phyloP scores from a whole-genome alignment of 2,888 invertebrate genomes.

The Cecidostiba fungosa region DNA sequence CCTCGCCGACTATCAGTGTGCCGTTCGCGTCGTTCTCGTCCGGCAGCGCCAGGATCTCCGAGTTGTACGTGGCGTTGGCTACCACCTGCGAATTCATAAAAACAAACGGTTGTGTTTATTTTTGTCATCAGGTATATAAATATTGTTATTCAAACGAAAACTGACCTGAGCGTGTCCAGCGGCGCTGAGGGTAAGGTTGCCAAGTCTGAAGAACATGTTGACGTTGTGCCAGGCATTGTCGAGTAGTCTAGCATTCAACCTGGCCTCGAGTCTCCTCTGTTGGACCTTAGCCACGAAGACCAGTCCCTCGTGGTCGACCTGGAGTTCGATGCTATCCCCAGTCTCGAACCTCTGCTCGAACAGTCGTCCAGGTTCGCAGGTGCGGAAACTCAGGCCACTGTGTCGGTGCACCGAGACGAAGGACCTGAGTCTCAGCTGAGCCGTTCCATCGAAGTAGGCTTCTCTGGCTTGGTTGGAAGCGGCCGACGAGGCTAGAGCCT shows the following conservation, averaged over 20 bases:
- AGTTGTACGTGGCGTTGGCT: constrained; percentile 90
- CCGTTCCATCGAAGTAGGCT: constrained; percentile 92
- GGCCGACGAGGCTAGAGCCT: constrained; percentile 18
- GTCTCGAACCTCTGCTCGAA: constrained; percentile 78
- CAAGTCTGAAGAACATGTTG: constrained; percentile 84
- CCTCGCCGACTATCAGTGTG: constrained; percentile 89
- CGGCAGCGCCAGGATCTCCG: constrained; percentile 87
- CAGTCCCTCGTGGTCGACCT: constrained; percentile 80
- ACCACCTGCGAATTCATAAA: constrained; percentile 82
- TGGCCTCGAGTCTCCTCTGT: constrained; percentile 83
- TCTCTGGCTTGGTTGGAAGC: constrained; percentile 80
- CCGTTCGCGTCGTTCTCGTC: constrained; percentile 88
- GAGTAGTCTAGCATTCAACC: constrained; percentile 85
- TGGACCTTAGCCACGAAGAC: constrained; percentile 80
- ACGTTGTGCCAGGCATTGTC: constrained; percentile 92
- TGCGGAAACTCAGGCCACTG: constrained; percentile 91
- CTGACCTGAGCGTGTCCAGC: constrained; percentile 82
- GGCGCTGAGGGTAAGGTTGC: constrained; percentile 82
- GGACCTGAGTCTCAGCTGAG: constrained; percentile 87
- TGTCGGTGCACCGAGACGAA: constrained; percentile 90
- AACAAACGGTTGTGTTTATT: not conserved
- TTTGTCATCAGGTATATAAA: not conserved
- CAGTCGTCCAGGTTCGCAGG: constrained; percentile 83
- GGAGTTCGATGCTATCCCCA: constrained; percentile 75
- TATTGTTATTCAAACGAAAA: not conserved